A percentile compares a stretch with the other conserved stretches of the same genome.
Conservation (phyloP, 2,888 invertebrate genomes). For the Drosophila paucipuncta region DNA sequence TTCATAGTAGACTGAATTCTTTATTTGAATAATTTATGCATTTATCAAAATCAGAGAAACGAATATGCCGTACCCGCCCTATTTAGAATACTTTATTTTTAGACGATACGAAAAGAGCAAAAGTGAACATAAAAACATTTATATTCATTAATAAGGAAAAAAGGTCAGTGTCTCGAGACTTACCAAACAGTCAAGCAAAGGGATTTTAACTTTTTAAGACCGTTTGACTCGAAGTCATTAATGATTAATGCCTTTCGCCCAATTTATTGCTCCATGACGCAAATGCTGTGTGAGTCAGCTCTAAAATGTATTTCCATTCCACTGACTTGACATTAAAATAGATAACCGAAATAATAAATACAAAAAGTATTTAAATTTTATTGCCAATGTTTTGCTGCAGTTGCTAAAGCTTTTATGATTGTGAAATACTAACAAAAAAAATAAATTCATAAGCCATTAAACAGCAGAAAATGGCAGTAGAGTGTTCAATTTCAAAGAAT, state of each 20-base stretch:
- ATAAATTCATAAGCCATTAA: slow-evolving; percentile 43
- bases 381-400: slow-evolving; percentile 37
- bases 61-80: slow-evolving; percentile 6
- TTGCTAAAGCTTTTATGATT: slow-evolving; percentile 34
- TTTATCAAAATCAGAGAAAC: slow-evolving; percentile 17
- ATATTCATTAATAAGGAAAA: slow-evolving; percentile 4
- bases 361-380: slow-evolving; percentile 40
- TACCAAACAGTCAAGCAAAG: slow-evolving; percentile 17
- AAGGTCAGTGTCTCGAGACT: background rate
- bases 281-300: slow-evolving; percentile 30
- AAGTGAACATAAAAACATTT: slow-evolving; percentile 16
- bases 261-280: slow-evolving; percentile 11
- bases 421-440: slow-evolving; percentile 20
- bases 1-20: slow-evolving; percentile 1
- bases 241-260: slow-evolving; percentile 39
- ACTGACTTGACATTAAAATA: slow-evolving; percentile 28
- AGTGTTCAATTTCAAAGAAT: slow-evolving; percentile 17
- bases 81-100: slow-evolving; percentile 31
- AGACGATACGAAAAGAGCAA: background rate
- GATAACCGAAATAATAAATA: slow-evolving; percentile 27
- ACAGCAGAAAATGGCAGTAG: background rate
- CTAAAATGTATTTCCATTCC: slow-evolving; percentile 29
- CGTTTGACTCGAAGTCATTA: slow-evolving; percentile 9
- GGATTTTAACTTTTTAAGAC: slow-evolving; percentile 4
- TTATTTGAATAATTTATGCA: slow-evolving; percentile 24